Base-by-base conservation (phyloP, 2,113 vertebrate genomes). In the Nasalis larvatus region DNA sequence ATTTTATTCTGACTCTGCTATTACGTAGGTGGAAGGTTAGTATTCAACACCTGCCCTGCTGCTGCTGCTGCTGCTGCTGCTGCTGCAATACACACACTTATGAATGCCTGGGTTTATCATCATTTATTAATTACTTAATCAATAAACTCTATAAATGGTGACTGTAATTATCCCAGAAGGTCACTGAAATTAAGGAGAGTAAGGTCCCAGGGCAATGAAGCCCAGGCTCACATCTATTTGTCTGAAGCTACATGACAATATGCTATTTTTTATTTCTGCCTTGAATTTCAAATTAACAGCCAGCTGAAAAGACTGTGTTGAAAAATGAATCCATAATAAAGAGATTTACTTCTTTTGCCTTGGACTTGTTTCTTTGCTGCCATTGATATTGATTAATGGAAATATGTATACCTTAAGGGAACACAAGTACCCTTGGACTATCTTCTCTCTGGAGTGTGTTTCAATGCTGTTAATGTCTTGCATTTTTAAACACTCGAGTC, bases 71-170 rank as follows among this genome's bases (percentile, higher is more conserved):
- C 47, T 47, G 11, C 54, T 84, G 23, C 13, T 83, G 17, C 54
- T 20, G 3, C 27, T 45, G 11, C 4, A 25, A 85, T 52, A 6
- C 47, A 54, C 56, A n/a, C 9, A 68, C 93, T 63, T 96, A 45
- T 5, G 45, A 69, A 42, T 74, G 21, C 40, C 71, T 8, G 35
- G 49, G 32, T 58, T 94, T 93, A 90, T 71, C 94, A 93, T 93
- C 1, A 86, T 92, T 78, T 94, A 98, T 98, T 97, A 94, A 98
- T 98, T 90, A 88, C 52, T 96, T 98, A 87, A 97, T 97, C 86
- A 95, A 6, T 96, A 80, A 91, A 83, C 90, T 95, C 77, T 96
- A 95, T 95, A 94, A 86, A 69, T 97, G 66, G 11, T 89, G 40
- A 35, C 52, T 7, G 81, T 97, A 63, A 87, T 96, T 98, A 98